Percentiles rank a stretch among this genome's conserved stretches.
Evolutionary conservation across 2,888 invertebrate genomes (phyloP).

Genomic region (Caenorhabditis becei): DNA sequence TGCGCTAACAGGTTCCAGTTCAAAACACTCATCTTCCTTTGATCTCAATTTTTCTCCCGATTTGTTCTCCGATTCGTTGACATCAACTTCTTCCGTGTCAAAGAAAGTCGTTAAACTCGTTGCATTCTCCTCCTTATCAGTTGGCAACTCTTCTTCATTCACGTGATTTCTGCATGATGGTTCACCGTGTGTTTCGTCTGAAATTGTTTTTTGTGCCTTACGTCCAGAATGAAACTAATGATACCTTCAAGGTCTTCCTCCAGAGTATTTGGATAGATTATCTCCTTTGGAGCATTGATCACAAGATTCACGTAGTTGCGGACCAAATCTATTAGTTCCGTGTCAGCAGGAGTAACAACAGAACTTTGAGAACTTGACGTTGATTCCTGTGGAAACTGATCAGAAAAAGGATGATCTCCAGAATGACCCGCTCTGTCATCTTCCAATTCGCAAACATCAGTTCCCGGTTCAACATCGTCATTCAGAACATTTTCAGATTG

Average conservation of each 20-base stretch:
- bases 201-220: neutral
- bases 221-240: neutral
- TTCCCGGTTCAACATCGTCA: neutral
- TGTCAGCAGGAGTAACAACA: neutral
- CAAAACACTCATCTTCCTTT: too few relatives aligned
- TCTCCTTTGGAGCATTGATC: conserved; percentile 6
- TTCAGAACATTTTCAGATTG: neutral
- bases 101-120: neutral
- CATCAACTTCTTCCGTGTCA: neutral
- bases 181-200: conserved; percentile 4
- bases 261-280: neutral
- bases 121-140: neutral
- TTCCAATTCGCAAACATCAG: neutral
- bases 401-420: too few relatives aligned
- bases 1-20: too few relatives aligned
- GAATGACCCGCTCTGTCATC: neutral
- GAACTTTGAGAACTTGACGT: neutral
- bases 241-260: conserved; percentile 39
- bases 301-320: conserved; percentile 33
- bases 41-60: neutral
- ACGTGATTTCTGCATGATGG: neutral
- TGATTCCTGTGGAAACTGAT: too few relatives aligned
- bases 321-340: conserved; percentile 19
- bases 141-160: neutral
- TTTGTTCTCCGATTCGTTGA: neutral